Evolutionary conservation across 2,888 invertebrate species (phyloP).

Genomic region (Ophioninae sp.): DNA sequence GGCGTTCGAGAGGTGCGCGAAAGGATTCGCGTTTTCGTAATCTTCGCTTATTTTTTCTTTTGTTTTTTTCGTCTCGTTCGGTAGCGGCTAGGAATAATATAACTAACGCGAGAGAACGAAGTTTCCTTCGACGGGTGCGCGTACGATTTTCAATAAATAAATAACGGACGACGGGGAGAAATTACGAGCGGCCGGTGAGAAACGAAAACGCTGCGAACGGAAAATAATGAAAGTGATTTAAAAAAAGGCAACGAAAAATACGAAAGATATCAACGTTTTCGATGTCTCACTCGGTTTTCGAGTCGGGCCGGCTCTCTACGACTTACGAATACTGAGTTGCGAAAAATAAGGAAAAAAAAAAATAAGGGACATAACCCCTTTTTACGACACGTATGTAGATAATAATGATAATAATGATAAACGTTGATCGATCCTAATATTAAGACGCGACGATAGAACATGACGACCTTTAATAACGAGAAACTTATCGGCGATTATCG

Average conservation of each 20-base stretch:
- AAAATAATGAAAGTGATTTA: neutral
- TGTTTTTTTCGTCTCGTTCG: neutral
- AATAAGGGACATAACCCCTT: neutral
- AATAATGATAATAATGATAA: slow-evolving; percentile 53
- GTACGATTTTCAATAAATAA: slow-evolving; percentile 65
- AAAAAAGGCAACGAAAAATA: neutral
- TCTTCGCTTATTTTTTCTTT: too few species aligned
- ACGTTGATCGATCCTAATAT: slow-evolving; percentile 47
- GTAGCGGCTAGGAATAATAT: slow-evolving; percentile 41
- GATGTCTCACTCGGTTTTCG: neutral
- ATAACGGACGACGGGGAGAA: slow-evolving; percentile 62
- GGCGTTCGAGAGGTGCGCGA: slow-evolving; percentile 26
- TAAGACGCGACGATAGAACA: slow-evolving; percentile 45
- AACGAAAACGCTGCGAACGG: slow-evolving; percentile 26
- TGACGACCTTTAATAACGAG: slow-evolving; percentile 26
- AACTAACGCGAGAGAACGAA: slow-evolving; percentile 42
- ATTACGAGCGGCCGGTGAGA: slow-evolving; percentile 29
- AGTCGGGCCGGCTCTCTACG: slow-evolving; percentile 29
- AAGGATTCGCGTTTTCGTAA: neutral
- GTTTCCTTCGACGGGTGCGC: slow-evolving; percentile 8
- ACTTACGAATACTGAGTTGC: slow-evolving; percentile 25
- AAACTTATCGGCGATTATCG: slow-evolving; percentile 39
- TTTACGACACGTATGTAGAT: neutral
- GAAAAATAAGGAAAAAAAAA: slow-evolving; percentile 24
- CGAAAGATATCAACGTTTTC: slow-evolving; percentile 16